These are phyloP conservation scores for Eristalis tenax DNA, from an alignment of 2,888 invertebrate genomes.

Conservation along the genomic window DNA sequence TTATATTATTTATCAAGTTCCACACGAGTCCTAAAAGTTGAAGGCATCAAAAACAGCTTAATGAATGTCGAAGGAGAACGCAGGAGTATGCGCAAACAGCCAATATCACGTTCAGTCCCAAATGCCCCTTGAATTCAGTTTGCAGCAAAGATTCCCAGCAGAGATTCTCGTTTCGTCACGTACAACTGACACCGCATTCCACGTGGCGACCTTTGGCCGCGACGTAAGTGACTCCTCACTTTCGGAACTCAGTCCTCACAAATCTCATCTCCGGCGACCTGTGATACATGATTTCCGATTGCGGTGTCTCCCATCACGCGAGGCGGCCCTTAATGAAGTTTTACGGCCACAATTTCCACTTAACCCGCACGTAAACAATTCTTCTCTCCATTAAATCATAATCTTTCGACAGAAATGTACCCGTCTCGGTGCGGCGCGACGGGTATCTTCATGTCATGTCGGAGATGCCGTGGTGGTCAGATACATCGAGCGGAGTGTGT, in stretches of 20 bases:
- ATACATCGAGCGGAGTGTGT: conserved; percentile 3
- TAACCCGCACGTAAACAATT: conserved; percentile 24
- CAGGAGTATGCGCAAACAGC: too few species aligned
- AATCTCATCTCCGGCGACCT: background rate
- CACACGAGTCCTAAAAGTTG: too few species aligned
- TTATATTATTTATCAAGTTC: too few species aligned
- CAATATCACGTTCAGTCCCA: too few species aligned
- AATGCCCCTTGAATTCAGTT: too few species aligned
- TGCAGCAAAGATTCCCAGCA: too few species aligned
- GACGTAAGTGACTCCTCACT: background rate
- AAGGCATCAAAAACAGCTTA: too few species aligned
- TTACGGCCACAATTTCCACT: conserved; percentile 20
- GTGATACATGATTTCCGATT: background rate
- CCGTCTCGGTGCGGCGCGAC: background rate
- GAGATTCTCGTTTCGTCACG: too few species aligned
- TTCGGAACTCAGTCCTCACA: background rate
- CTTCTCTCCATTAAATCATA: conserved; percentile 23
- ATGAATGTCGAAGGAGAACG: too few species aligned
- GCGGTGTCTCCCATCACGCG: conserved; percentile 13
- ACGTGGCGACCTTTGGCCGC: background rate
- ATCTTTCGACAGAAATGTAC: conserved; percentile 7
- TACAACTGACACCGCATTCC: background rate
- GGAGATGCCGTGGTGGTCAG: conserved; percentile 25
- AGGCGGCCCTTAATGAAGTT: conserved; percentile 21
- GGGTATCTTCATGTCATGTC: background rate